phyloP scores from a whole-genome alignment of 2,113 vertebrate genomes.

The Bambusicola thoracicus region DNA sequence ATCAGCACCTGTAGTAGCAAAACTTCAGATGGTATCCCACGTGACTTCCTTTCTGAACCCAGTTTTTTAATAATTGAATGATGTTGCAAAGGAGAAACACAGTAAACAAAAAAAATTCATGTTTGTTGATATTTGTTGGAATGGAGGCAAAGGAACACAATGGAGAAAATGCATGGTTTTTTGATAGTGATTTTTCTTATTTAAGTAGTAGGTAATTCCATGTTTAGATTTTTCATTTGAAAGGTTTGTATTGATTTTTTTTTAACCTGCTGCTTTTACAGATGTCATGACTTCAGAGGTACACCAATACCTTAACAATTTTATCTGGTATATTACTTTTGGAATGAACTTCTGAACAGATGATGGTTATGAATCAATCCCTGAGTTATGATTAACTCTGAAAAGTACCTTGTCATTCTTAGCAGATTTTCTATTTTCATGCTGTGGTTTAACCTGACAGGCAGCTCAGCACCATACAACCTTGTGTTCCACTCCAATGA shows the following conservation, averaged over 20 bases:
- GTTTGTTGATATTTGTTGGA: neutral
- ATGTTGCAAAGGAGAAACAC: neutral
- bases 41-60: neutral
- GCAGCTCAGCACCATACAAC: neutral
- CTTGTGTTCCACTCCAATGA: neutral
- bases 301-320: neutral
- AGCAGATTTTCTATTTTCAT: neutral
- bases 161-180: neutral
- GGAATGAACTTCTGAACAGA: neutral
- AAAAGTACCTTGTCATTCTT: neutral
- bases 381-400: neutral
- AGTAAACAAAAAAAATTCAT: neutral
- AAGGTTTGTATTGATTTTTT: neutral
- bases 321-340: neutral
- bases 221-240: neutral
- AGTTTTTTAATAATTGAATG: neutral
- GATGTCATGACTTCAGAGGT: neutral
- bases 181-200: neutral
- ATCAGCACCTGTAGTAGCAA: neutral
- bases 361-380: neutral
- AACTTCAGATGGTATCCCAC: neutral
- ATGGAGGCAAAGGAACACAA: accelerated
- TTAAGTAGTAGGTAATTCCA: neutral
- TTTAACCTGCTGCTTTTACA: neutral
- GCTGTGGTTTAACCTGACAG: neutral